Base-by-base conservation (phyloP, 2,888 invertebrate genomes). In the Heliconius ethilla region DNA sequence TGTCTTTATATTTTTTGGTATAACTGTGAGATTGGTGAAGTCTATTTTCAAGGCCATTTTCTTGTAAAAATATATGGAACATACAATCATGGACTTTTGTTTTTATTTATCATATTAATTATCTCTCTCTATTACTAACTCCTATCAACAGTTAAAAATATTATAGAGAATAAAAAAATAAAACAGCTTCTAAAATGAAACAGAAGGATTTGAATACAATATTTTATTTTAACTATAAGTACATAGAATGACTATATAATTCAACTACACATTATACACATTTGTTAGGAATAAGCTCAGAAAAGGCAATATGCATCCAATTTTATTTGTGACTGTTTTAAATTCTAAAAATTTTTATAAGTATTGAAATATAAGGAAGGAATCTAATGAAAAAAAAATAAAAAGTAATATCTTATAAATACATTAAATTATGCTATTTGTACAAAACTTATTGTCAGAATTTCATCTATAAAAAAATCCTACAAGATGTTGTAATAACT, bases 41-140 rank as follows among this genome's bases (percentile, higher is more conserved):
- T 76, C 75, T 87, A 88, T 89, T 91, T 91, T 91, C 87, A 85
- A 92, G 85, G 89, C 83, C 86, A 84, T 88, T 89, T 89, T 91
- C 91, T 83, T 86, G 88, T 89, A 85, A 84, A 87, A 80, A 81
- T 81, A 81, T 75, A 81, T 76, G 83, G 87, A 92, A 90, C 91
- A 90, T 91, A 91, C 88, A 92, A 80, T 74, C 66, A 40, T 45
- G 55, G 33, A 40, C 51, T 65, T 59, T 62, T 72, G 37, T 78
- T 78, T 78, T 78, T 10, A 75, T 75, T 74, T 40, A 66, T 59
- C 27, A 37, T 62, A 29, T 10, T n/a, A 59, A 11, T 25, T n/a
- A 59, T n/a, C 10, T n/a, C 10, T 29, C 27, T 29, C 11, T 27
- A 33, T 55, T 45, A 27, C 11, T 9, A 59, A 59, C 51, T 51